Base-by-base conservation (phyloP, 2,113 vertebrate genomes). In the Pica pica region DNA sequence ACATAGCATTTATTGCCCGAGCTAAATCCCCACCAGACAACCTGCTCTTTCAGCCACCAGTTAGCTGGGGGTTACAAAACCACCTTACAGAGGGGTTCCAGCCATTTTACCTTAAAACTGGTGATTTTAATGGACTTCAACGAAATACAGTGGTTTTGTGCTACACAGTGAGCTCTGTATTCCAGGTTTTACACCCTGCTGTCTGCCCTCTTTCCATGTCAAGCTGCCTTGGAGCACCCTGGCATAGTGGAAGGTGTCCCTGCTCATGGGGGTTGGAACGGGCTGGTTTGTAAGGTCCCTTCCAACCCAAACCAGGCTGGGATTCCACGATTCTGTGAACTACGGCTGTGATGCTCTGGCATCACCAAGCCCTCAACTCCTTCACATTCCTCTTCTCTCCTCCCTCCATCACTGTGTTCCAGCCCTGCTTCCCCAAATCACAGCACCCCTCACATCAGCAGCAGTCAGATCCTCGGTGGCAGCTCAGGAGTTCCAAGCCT, bases 301-400 rank as follows among this genome's bases (percentile, higher is more conserved):
- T 30, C 52, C 41, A 41, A 41, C 47, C 61, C 78, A 76, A 75
- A 15, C 24, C 60, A 60, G 10, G 3, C 24, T 11, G 30, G 26
- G n/a, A 47, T 35, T 19, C 37, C 33, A 9, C 3, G 4, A 50
- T 23, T 44, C 77, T n/a, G 16, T 26, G 27, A 46, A 15, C 2
- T 2, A 3, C 0, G 0, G 14, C 31, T 1, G 0, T 0, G 6
- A 67, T 39, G 86, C 53, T 70, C 35, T 24, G 46, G 46, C 61
- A 57, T 39, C 65, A 30, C 57, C 65, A 56, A 49, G 6, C 59
- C 55, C 57, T 18, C 63, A 19, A 8, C 39, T 64, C 44, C n/a
- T 50, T 37, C 50, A 1, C 13, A 1, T 13, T 74, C 28, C n/a
- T 24, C 39, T 41, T 44, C 21, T 50, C 57, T 35, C 4, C 1